phyloP scores from a whole-genome alignment of 2,797 vertebrate species.

The Anguilla anguilla region DNA sequence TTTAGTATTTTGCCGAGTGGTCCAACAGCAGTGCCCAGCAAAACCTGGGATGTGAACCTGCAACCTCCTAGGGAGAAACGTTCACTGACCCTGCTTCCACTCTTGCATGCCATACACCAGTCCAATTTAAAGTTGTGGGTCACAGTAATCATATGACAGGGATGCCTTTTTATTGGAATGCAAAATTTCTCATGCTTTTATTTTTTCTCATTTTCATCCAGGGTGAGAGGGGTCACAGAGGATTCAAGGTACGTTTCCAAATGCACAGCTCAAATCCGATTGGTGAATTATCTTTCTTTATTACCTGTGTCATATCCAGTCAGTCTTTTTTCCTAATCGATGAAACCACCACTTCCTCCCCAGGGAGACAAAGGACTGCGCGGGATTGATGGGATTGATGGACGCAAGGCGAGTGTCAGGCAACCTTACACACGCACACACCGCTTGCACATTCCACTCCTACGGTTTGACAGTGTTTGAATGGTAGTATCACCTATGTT shows the following conservation, averaged over 20 bases:
- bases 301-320: not conserved
- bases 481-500: not conserved
- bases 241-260: conserved; percentile 82
- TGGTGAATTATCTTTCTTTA: not conserved
- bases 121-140: not conserved
- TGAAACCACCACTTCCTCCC: not conserved
- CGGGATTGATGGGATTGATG: conserved; percentile 86
- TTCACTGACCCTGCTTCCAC: not conserved
- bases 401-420: conserved; percentile 80
- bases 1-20: not conserved
- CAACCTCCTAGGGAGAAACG: not conserved
- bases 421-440: not conserved
- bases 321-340: not conserved
- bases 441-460: not conserved
- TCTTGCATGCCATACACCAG: not conserved
- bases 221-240: conserved; percentile 91
- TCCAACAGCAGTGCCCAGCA: not conserved
- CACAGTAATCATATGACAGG: not conserved
- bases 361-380: conserved; percentile 91
- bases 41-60: not conserved
- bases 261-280: not conserved
- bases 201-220: conserved; percentile 60
- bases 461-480: conserved; percentile 32
- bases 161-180: not conserved
- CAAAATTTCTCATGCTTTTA: conserved; percentile 8